Evolutionary conservation across 2,797 vertebrate species (phyloP), one percentile per base, ranked within the genome.

Genomic region (Gymnoscopelus microlampas): DNA sequence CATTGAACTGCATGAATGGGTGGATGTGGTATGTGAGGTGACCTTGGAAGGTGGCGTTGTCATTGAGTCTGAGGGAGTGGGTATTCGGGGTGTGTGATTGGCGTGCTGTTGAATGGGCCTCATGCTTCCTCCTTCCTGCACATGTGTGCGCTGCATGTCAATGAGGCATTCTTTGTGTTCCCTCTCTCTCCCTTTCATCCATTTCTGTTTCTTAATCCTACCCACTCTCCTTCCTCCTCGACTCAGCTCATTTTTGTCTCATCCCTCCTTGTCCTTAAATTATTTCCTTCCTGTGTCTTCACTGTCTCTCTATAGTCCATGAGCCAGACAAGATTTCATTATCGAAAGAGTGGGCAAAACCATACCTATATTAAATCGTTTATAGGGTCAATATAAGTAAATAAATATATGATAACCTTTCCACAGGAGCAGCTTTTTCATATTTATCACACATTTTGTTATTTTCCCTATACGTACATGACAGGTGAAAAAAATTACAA

Each of bases 131-230:
- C 19, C 53, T 53, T 63, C 71, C 70, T 77, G 78, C 48, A 19
- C 74, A 69, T 69, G 71, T 74, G 81, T 86, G 83, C 50, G 4
- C 77, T 78, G 85, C 85, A 91, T 91, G 13, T 68, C 77, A 87
- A 91, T 88, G 60, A 80, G 60, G 70, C 24, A 1, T 23, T 60
- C 81, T 89, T 89, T 86, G 74, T 87, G 68, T 57, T 4, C 62
- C 15, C 48, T 14, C 49, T 14, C 26, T 50, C 63, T 70, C 8
- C 51, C 56, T 63, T 71, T 63, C 13, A 11, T 54, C 61, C 24
- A 26, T 53, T 6, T 14, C 23, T 32, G 44, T 72, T 70, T 29
- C 53, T 66, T 19, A 63, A 62, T 68, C 23, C 59, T 29, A 29
- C 39, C 11, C 47, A 11, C 32, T 4, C 35, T 44, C 0, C 5